Percentiles rank a stretch among this genome's conserved stretches.
phyloP scores from a whole-genome alignment of 2,797 vertebrate genomes.

The Delichon dasypus region DNA sequence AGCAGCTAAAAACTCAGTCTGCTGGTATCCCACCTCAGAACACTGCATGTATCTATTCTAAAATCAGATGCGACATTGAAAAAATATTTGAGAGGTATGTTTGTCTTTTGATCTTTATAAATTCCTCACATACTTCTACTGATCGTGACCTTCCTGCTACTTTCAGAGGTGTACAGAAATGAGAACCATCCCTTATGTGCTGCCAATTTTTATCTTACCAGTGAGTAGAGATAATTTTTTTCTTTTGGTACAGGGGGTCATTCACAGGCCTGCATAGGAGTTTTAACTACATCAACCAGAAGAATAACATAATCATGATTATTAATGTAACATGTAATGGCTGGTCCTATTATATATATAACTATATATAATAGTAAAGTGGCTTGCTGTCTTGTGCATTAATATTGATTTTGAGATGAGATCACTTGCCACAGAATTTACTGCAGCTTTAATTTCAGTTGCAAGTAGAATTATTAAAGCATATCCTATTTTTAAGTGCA shows the following conservation, averaged over 20 bases:
- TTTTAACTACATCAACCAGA: not conserved
- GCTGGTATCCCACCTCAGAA: not conserved
- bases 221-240: constrained; percentile 9
- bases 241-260: not conserved
- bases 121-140: constrained; percentile 53
- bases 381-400: not conserved
- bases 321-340: not conserved
- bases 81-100: constrained; percentile 46
- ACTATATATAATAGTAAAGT: not conserved
- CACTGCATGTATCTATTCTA: not conserved
- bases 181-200: constrained; percentile 42
- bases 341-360: not conserved
- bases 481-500: not conserved
- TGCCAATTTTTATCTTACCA: constrained; percentile 58
- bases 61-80: constrained; percentile 26
- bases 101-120: constrained; percentile 60
- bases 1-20: constrained; percentile 20
- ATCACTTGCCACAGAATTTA: constrained; percentile 6
- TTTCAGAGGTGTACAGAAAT: constrained; percentile 59
- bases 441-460: not conserved
- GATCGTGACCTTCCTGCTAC: constrained; percentile 49
- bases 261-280: not conserved
- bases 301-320: not conserved
- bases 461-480: not conserved
- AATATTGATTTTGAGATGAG: constrained; percentile 3